Conservation (phyloP, 2,888 invertebrate species). For the Microctonus brassicae region DNA sequence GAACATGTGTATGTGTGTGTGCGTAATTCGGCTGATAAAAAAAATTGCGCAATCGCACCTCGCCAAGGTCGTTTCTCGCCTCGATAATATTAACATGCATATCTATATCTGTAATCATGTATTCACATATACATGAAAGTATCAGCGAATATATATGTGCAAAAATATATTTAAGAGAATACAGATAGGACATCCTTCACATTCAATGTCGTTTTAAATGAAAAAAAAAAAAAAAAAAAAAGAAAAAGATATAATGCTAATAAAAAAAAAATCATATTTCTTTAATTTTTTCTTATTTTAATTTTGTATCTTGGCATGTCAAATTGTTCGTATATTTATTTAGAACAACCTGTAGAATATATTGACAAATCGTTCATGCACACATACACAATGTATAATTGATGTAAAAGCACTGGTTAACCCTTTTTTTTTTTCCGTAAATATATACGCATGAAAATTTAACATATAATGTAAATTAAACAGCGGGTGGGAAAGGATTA, state of each 20-base stretch:
- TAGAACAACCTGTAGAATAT: neutral
- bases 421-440: neutral
- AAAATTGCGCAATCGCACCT: conserved; percentile 64
- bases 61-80: conserved; percentile 60
- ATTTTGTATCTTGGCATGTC: neutral
- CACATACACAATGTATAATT: no score
- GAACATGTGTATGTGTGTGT: conserved; percentile 30
- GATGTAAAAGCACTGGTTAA: no score
- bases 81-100: conserved; percentile 16
- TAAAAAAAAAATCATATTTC: neutral
- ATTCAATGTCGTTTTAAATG: neutral
- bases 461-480: conserved; percentile 1
- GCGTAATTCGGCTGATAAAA: conserved; percentile 64
- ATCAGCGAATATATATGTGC: conserved; percentile 37
- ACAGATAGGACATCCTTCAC: neutral
- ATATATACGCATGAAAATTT: no score
- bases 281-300: neutral
- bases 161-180: neutral
- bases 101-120: conserved; percentile 4
- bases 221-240: neutral
- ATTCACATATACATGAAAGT: conserved; percentile 15
- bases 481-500: neutral
- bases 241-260: neutral
- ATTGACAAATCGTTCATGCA: neutral
- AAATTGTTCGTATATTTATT: neutral